Conservation (phyloP, 64 coral and sea anemone genomes). For the Actinia tenebrosa region DNA sequence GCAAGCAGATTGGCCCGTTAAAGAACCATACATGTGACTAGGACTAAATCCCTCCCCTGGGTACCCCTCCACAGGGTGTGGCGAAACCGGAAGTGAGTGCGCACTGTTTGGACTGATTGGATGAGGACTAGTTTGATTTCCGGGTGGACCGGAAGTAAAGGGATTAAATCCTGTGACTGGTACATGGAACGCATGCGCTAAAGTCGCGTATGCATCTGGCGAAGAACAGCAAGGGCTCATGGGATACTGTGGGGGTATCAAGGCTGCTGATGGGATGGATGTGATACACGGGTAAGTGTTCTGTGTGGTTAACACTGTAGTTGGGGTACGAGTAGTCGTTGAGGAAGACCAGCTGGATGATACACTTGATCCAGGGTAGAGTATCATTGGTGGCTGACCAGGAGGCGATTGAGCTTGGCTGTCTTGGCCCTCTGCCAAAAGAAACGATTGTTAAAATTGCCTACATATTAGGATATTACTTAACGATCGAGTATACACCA, state of each 20-base stretch:
- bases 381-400: slow-evolving; percentile 1
- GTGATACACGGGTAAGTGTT: slow-evolving; percentile 67
- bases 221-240: slow-evolving; percentile 75
- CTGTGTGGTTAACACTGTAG: slow-evolving; percentile 40
- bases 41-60: not conserved
- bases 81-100: not conserved
- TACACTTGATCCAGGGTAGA: not conserved
- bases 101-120: slow-evolving; percentile 1
- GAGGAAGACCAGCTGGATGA: slow-evolving; percentile 19
- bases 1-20: not conserved
- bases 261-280: slow-evolving; percentile 30
- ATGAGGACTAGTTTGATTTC: slow-evolving; percentile 7
- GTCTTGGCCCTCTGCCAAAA: slow-evolving; percentile 12
- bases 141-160: slow-evolving; percentile 22
- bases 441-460: not conserved
- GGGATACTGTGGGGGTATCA: slow-evolving; percentile 61
- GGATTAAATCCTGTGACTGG: slow-evolving; percentile 40
- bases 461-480: no score
- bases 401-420: slow-evolving; percentile 11
- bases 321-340: slow-evolving; percentile 41
- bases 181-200: slow-evolving; percentile 56
- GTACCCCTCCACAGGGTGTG: not conserved
- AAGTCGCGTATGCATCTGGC: slow-evolving; percentile 67
- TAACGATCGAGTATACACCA: no score
- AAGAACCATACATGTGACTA: slow-evolving; percentile 2